phyloP scores from a whole-genome alignment of 2,888 invertebrate species.

The Drosophila paramelanica region DNA sequence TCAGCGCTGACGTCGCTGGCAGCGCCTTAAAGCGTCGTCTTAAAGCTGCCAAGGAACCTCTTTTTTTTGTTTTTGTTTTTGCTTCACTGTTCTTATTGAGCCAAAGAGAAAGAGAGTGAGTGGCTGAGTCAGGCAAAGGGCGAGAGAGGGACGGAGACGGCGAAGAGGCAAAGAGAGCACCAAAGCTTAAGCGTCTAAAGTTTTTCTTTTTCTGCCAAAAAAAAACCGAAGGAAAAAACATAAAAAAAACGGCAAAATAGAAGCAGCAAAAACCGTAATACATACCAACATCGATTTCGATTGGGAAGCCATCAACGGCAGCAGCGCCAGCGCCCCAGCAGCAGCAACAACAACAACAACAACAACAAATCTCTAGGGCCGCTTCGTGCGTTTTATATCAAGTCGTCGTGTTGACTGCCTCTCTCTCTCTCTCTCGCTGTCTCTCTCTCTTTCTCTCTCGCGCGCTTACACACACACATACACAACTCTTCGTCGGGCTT shows the following conservation, averaged over 20 bases:
- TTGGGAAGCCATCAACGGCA: slow-evolving; percentile 84
- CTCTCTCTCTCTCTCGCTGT: slow-evolving; percentile 14
- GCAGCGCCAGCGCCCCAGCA: slow-evolving; percentile 41
- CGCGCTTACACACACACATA: slow-evolving; percentile 1
- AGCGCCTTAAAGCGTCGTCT: slow-evolving; percentile 47
- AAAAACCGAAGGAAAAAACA: neutral
- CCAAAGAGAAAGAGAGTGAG: slow-evolving; percentile 13
- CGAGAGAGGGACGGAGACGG: slow-evolving; percentile 13
- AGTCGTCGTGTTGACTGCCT: slow-evolving; percentile 47
- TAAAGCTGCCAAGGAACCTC: slow-evolving; percentile 59
- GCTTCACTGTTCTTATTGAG: slow-evolving; percentile 5
- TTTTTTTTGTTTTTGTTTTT: slow-evolving; percentile 7
- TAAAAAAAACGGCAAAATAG: slow-evolving; percentile 34
- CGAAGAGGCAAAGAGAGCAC: slow-evolving; percentile 13
- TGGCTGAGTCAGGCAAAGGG: neutral
- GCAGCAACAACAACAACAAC: slow-evolving; percentile 29
- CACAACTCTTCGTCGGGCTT: slow-evolving; percentile 48
- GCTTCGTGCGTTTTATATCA: slow-evolving; percentile 62
- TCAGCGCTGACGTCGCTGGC: slow-evolving; percentile 24
- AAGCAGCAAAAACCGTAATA: slow-evolving; percentile 47
- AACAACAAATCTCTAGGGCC: slow-evolving; percentile 36
- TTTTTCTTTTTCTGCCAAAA: slow-evolving; percentile 28
- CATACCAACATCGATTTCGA: slow-evolving; percentile 84
- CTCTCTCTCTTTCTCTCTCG: slow-evolving; percentile 16
- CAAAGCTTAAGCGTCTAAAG: slow-evolving; percentile 16